Conservation (phyloP, 2,797 vertebrate species). For the Salarias fasciatus region DNA sequence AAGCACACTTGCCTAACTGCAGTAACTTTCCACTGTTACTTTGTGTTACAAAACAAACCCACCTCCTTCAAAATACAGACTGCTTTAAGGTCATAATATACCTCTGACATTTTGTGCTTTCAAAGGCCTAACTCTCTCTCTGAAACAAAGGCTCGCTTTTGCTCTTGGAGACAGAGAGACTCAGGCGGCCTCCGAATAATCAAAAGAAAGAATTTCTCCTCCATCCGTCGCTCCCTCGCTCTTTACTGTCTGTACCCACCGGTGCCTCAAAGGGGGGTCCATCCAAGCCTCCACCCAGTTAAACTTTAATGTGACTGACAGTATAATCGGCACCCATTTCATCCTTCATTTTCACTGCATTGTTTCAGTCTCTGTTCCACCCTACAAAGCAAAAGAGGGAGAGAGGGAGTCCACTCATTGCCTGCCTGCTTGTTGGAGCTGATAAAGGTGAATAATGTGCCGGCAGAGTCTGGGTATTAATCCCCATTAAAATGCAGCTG, state of each 20-base stretch:
- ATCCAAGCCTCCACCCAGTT: slow-evolving; percentile 60
- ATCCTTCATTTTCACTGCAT: slow-evolving; percentile 75
- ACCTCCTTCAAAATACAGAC: slow-evolving; percentile 29
- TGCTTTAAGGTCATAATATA: slow-evolving; percentile 43
- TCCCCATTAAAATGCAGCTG: slow-evolving; percentile 81
- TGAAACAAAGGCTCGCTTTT: slow-evolving; percentile 59
- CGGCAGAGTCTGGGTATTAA: slow-evolving; percentile 70
- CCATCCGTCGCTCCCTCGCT: slow-evolving; percentile 44
- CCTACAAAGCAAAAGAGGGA: slow-evolving; percentile 67
- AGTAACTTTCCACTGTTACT: slow-evolving; percentile 7
- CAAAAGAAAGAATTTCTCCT: slow-evolving; percentile 62
- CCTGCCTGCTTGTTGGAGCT: slow-evolving; percentile 71
- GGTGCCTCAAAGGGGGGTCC: slow-evolving; percentile 59
- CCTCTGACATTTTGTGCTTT: slow-evolving; percentile 55
- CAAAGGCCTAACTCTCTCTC: slow-evolving; percentile 32
- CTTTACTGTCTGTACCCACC: slow-evolving; percentile 47
- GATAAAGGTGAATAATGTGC: slow-evolving; percentile 80
- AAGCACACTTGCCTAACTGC: not conserved
- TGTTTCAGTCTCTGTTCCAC: slow-evolving; percentile 73
- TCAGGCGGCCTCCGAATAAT: slow-evolving; percentile 61
- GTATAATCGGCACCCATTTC: slow-evolving; percentile 72
- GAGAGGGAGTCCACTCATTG: slow-evolving; percentile 55
- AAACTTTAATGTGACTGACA: slow-evolving; percentile 77
- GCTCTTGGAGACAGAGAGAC: slow-evolving; percentile 40
- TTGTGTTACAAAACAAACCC: slow-evolving; percentile 32